Evolutionary conservation across 2,797 vertebrate genomes (phyloP), one percentile per base, ranked within the genome.

Genomic region (Pachyuromys duprasi): DNA sequence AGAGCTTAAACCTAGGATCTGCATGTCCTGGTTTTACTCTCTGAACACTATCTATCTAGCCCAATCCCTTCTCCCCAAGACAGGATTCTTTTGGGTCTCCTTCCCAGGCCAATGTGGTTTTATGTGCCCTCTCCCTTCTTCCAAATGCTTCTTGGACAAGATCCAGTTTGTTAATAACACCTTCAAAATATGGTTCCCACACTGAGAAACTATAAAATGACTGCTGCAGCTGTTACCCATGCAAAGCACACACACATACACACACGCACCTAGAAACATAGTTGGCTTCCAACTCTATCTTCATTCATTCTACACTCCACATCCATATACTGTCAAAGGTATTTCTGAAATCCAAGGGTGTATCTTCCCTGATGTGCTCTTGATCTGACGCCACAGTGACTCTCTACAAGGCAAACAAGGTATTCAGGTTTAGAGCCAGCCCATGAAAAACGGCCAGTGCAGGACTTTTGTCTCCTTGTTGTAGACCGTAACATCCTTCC

Each of bases 81-180:
- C 5, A 15, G 67, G 2, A 75, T 45, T 70, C 92, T 53, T 5
- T 14, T 2, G 20, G 28, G 33, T 67, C 63, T 86, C 57, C 84
- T 79, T 82, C 69, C 70, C 76, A 72, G 1, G 0, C 24, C 17
- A 24, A 67, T 15, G 13, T 74, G 87, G 92, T 39, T 78, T 79
- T 49, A 49, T 90, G 92, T 11, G 31, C n/a, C 79, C 79, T 86
- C 24, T 5, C 22, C 60, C 20, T 42, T 57, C 93, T 90, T 82
- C 90, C 90, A 65, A 31, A 9, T 15, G 67, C 62, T 90, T 89
- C 89, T 82, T 70, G 90, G 81, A 88, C 70, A 92, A 93, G 67
- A 93, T 75, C 90, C n/a, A 49, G 55, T 72, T 84, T 89, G 93
- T 83, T 75, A 96, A 83, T 72, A 87, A 39, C 33, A 84, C 55